Evolutionary conservation across 1,140 invertebrate genomes (phyloP).

Genomic region (Asbolus verrucosus): DNA sequence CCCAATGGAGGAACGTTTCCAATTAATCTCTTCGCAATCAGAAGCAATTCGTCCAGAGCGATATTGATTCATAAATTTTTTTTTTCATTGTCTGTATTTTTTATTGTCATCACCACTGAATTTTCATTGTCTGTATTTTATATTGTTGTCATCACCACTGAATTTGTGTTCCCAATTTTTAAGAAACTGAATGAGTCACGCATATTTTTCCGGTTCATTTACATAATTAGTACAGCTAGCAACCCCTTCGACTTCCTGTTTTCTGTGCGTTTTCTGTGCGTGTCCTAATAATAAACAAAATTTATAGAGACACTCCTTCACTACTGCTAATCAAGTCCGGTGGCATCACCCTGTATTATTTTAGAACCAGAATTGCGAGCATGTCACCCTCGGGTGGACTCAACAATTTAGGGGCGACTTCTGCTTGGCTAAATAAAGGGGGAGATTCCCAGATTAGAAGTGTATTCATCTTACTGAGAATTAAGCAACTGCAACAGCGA

Average conservation of each 20-base stretch:
- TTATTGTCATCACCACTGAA: too few species aligned
- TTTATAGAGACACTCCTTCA: slow-evolving; percentile 7
- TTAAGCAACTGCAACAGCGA: too few species aligned
- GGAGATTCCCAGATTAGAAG: slow-evolving; percentile 11
- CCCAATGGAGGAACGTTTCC: background rate
- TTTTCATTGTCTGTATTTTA: too few species aligned
- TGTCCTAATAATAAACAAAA: background rate
- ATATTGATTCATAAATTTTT: background rate
- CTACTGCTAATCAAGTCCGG: too few species aligned
- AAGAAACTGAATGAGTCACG: slow-evolving; percentile 17
- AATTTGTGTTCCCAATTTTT: background rate
- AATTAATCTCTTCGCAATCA: slow-evolving; percentile 2
- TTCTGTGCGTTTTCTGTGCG: too few species aligned
- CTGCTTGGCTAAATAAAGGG: slow-evolving; percentile 1
- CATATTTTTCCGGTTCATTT: slow-evolving; percentile 18
- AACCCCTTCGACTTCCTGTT: slow-evolving; percentile 1
- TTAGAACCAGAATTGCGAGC: background rate
- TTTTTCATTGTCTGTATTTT: background rate
- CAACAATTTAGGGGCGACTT: too few species aligned
- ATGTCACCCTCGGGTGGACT: too few species aligned
- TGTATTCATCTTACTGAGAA: too few species aligned
- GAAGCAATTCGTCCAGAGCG: background rate
- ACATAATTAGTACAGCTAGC: slow-evolving; percentile 27
- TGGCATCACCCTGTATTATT: background rate
- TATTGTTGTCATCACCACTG: too few species aligned